phyloP scores from a whole-genome alignment of 2,797 vertebrate genomes.

The Oceanodroma leucorhoa region DNA sequence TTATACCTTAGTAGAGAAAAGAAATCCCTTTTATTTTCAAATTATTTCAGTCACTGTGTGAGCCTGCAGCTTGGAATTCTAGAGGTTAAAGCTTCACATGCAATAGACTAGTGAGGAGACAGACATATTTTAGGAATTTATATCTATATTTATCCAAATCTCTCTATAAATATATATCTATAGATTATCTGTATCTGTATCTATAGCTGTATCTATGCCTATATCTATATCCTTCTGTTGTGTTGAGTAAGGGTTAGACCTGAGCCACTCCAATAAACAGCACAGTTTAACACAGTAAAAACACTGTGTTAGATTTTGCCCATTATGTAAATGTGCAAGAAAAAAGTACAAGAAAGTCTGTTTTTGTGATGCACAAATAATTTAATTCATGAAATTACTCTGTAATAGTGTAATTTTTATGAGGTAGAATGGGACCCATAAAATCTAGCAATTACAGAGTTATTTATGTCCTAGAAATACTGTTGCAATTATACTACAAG shows the following conservation, averaged over 20 bases:
- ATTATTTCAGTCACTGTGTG: not conserved
- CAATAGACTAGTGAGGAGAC: not conserved
- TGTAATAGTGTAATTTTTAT: constrained; percentile 48
- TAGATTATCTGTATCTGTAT: not conserved
- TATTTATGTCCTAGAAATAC: constrained; percentile 62
- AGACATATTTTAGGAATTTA: not conserved
- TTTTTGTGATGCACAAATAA: constrained; percentile 16
- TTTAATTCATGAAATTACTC: constrained; percentile 50
- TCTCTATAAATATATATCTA: not conserved
- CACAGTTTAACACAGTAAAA: not conserved
- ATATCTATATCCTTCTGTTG: not conserved
- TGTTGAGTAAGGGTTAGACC: not conserved
- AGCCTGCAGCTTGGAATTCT: not conserved
- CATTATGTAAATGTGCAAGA: not conserved
- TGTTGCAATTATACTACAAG: constrained; percentile 19
- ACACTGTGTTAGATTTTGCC: not conserved
- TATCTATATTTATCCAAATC: not conserved
- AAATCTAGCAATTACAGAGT: constrained; percentile 46
- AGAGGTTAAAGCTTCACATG: not conserved
- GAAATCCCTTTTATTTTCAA: not conserved
- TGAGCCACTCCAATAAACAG: not conserved
- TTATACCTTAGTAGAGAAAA: not conserved
- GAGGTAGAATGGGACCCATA: constrained; percentile 9
- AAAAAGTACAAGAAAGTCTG: not conserved
- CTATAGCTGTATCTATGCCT: not conserved